Evolutionary conservation across 2,888 invertebrate species (phyloP).

Genomic region (Baccha elongata): DNA sequence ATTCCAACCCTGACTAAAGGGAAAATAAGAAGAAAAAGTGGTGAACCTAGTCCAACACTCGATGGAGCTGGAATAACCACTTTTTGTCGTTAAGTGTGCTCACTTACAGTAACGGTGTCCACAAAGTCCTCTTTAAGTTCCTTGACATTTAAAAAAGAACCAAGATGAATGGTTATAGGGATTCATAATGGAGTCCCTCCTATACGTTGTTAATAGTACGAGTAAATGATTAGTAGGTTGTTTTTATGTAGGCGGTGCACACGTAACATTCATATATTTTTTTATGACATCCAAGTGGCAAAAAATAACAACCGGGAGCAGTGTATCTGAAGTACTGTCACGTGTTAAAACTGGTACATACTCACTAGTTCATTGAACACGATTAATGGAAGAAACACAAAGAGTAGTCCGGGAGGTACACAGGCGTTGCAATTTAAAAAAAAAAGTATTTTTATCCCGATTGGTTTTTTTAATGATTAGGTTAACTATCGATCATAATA

Average conservation of each 20-base stretch:
- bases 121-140: constrained; percentile 45
- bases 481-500: too few species aligned
- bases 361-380: neutral
- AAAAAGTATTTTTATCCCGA: too few species aligned
- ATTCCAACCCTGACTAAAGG: neutral
- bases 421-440: too few species aligned
- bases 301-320: neutral
- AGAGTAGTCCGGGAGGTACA: too few species aligned
- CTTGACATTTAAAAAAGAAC: constrained; percentile 50
- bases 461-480: too few species aligned
- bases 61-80: constrained; percentile 66
- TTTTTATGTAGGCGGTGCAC: constrained; percentile 3
- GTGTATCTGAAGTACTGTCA: constrained; percentile 3
- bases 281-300: neutral
- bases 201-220: neutral
- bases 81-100: constrained; percentile 56
- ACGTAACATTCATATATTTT: neutral
- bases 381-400: constrained; percentile 9
- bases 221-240: constrained; percentile 13
- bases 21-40: constrained; percentile 29
- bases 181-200: constrained; percentile 10
- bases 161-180: constrained; percentile 25
- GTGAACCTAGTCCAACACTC: constrained; percentile 48
- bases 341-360: constrained; percentile 17
- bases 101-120: constrained; percentile 45